Conservation (phyloP, 2,797 vertebrate genomes). For the Amblyopsis hoosieri region DNA sequence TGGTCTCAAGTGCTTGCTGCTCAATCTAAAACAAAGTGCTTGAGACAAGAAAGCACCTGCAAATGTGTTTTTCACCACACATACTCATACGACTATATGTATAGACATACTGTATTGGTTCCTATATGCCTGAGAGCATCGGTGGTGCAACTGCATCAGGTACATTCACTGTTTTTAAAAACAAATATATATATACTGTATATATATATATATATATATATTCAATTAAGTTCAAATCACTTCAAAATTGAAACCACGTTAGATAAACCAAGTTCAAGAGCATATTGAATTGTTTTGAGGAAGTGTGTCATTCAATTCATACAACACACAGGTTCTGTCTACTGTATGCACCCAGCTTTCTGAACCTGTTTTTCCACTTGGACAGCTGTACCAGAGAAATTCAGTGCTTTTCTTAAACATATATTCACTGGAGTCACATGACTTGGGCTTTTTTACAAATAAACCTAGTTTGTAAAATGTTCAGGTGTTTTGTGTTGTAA, state of each 20-base stretch:
- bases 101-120: too few relatives aligned
- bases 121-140: too few relatives aligned
- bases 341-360: neutral
- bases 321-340: too few relatives aligned
- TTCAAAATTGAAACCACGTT: constrained; percentile 7
- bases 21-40: constrained; percentile 17
- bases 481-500: too few relatives aligned
- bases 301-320: neutral
- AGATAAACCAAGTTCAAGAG: neutral
- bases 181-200: too few relatives aligned
- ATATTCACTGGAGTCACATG: too few relatives aligned
- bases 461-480: too few relatives aligned
- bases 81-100: too few relatives aligned
- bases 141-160: too few relatives aligned
- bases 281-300: constrained; percentile 9
- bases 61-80: constrained; percentile 12
- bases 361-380: constrained; percentile 29
- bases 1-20: constrained; percentile 1
- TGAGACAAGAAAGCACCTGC: constrained; percentile 16
- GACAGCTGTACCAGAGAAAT: constrained; percentile 23
- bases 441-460: too few relatives aligned
- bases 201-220: too few relatives aligned
- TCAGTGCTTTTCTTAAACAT: neutral
- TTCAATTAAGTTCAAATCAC: constrained; percentile 7
- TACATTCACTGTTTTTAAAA: too few relatives aligned